Conservation (phyloP, 2,113 vertebrate genomes). For the Tyto alba region DNA sequence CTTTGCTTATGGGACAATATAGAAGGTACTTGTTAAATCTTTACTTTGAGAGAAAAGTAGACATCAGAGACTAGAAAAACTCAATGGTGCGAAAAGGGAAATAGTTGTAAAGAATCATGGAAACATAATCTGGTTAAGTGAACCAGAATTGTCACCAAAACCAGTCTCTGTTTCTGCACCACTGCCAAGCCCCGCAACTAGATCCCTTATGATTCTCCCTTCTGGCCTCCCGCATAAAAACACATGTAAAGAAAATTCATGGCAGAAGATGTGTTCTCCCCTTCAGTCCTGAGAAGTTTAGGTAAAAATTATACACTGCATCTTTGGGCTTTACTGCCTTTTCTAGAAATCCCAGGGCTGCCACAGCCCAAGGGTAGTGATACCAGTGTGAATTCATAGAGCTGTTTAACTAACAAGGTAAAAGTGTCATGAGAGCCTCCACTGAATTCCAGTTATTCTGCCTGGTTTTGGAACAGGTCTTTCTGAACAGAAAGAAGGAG, state of each 20-base stretch:
- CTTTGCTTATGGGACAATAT: background rate
- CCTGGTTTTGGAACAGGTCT: background rate
- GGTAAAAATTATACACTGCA: background rate
- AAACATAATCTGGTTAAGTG: slow-evolving; percentile 18
- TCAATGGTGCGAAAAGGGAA: background rate
- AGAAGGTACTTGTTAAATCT: background rate
- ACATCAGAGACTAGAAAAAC: background rate
- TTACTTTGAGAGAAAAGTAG: background rate
- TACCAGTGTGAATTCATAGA: background rate
- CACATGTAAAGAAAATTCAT: background rate
- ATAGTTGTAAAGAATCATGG: slow-evolving; percentile 10
- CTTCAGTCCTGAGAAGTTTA: background rate
- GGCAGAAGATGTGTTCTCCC: background rate
- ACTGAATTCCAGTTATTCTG: background rate
- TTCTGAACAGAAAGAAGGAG: background rate
- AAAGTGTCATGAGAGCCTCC: background rate
- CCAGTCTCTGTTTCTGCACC: background rate
- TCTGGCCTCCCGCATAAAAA: background rate
- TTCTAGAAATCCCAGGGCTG: background rate
- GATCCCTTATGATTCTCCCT: background rate
- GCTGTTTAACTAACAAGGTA: background rate
- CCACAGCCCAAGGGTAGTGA: background rate
- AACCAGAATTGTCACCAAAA: slow-evolving; percentile 17
- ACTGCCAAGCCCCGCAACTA: background rate
- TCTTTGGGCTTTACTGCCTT: background rate